These are phyloP conservation scores for Amphiprion ocellaris DNA, from an alignment of 2,113 vertebrate genomes.

Conservation along the genomic window DNA sequence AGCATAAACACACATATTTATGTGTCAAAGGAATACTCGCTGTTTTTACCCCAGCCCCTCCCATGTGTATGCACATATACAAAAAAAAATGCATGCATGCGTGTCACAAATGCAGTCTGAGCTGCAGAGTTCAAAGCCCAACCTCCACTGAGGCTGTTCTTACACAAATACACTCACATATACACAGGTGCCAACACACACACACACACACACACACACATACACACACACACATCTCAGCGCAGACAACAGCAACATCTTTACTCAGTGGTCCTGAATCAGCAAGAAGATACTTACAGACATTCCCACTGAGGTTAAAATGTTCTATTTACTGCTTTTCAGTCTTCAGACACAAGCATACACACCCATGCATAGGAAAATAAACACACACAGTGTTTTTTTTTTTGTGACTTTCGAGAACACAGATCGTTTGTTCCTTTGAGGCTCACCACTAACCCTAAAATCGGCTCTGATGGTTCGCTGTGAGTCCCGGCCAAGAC, in stretches of 20 bases:
- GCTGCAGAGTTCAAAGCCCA: slow-evolving; percentile 58
- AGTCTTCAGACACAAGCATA: slow-evolving; percentile 33
- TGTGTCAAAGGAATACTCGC: slow-evolving; percentile 48
- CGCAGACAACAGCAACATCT: slow-evolving; percentile 41
- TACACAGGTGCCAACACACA: slow-evolving; percentile 10
- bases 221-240: slow-evolving; percentile 13
- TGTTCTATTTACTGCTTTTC: slow-evolving; percentile 67
- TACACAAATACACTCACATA: slow-evolving; percentile 16
- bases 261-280: slow-evolving; percentile 69
- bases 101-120: slow-evolving; percentile 35
- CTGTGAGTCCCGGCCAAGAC: slow-evolving; percentile 53
- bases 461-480: slow-evolving; percentile 56
- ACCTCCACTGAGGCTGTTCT: slow-evolving; percentile 39
- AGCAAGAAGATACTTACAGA: slow-evolving; percentile 65
- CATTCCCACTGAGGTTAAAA: slow-evolving; percentile 67
- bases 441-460: slow-evolving; percentile 64
- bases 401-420: slow-evolving; percentile 39
- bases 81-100: slow-evolving; percentile 23
- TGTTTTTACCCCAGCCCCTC: slow-evolving; percentile 17
- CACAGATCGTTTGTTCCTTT: slow-evolving; percentile 37
- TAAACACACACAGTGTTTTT: slow-evolving; percentile 9
- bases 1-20: slow-evolving; percentile 45
- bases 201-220: slow-evolving; percentile 7
- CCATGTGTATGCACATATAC: slow-evolving; percentile 8
- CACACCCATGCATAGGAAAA: slow-evolving; percentile 35